Conservation (phyloP, 1,140 invertebrate species). For the Anastrepha ludens region DNA sequence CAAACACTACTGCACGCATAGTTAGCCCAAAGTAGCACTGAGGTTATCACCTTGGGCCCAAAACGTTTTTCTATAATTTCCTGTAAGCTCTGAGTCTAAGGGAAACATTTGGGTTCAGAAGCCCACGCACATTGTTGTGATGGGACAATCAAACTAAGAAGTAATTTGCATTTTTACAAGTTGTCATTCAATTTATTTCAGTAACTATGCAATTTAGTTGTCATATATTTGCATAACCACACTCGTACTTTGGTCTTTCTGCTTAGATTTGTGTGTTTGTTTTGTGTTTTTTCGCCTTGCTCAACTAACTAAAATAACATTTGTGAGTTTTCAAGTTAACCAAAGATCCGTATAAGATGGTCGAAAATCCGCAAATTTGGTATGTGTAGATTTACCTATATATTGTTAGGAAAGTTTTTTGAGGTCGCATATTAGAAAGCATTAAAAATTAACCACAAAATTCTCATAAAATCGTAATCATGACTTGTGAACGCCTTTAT, state of each 20-base stretch:
- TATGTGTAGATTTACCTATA: no score
- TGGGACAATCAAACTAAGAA: background rate
- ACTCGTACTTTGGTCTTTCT: background rate
- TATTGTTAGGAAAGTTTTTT: background rate
- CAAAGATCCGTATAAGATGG: background rate
- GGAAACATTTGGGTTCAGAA: background rate
- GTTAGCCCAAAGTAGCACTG: background rate
- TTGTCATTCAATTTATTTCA: conserved; percentile 45
- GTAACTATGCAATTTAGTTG: conserved; percentile 6
- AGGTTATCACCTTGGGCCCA: background rate
- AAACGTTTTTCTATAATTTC: conserved; percentile 45
- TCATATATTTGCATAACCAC: background rate
- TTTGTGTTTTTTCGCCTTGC: no score
- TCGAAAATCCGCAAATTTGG: no score
- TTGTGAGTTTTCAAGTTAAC: background rate
- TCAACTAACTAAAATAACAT: background rate
- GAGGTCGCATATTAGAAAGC: background rate
- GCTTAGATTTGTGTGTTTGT: background rate
- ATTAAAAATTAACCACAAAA: conserved; percentile 13
- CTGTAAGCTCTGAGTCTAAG: background rate
- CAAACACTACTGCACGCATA: background rate
- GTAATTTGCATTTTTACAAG: conserved; percentile 39
- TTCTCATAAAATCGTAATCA: conserved; percentile 5
- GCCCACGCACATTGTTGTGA: background rate
- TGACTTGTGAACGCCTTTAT: conserved; percentile 2